Conservation (phyloP, 53 echinoderm and acorn worm species). For the Mesocentrotus franciscanus region DNA sequence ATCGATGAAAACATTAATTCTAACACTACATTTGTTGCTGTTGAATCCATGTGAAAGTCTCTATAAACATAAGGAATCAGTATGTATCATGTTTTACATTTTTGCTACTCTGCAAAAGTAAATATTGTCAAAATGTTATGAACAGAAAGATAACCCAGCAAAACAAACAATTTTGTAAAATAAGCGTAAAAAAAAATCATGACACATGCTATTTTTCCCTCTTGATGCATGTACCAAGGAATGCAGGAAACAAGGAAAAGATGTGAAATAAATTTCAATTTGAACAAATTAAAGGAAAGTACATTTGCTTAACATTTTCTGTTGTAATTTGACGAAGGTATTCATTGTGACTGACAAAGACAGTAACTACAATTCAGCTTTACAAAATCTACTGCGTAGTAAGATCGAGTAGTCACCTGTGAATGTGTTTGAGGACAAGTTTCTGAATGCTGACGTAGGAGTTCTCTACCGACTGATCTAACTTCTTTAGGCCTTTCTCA, state of each 20-base stretch:
- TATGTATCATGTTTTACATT: not conserved
- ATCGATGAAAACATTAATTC: not conserved
- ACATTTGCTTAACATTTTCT: not conserved
- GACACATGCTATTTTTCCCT: no score
- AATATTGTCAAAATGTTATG: no score
- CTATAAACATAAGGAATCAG: not conserved
- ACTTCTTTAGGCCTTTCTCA: constrained; percentile 96
- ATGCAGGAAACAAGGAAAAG: not conserved
- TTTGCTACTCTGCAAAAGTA: no score
- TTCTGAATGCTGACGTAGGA: constrained; percentile 97
- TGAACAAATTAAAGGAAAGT: not conserved
- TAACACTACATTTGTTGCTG: not conserved
- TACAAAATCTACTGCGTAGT: not conserved
- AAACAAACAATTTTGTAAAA: no score
- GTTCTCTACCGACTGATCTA: constrained; percentile 96
- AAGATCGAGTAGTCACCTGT: constrained; percentile 71
- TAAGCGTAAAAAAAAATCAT: no score
- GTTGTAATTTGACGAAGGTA: not conserved
- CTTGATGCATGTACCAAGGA: not conserved
- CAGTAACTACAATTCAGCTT: no score
- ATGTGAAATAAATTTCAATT: no score
- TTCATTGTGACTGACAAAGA: no score
- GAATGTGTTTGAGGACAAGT: constrained; percentile 90
- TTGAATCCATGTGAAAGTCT: not conserved
- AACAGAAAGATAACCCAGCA: no score